These are phyloP conservation scores for Pseudochromis fuscus DNA, from an alignment of 2,797 vertebrate species.

Conservation along the genomic window DNA sequence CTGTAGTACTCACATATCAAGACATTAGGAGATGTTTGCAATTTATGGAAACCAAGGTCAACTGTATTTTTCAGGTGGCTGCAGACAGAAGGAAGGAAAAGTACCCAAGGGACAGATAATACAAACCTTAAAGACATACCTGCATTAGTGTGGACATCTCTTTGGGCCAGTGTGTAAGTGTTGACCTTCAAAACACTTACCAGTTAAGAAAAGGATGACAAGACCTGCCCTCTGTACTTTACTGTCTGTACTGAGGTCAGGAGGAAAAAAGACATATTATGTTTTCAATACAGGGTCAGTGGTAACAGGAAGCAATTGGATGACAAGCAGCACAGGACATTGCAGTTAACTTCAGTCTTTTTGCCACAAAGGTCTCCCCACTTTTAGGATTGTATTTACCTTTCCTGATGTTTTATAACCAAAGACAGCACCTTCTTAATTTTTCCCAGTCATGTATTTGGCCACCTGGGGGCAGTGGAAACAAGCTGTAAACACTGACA, in stretches of 20 bases:
- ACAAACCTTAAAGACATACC: not conserved
- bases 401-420: too few relatives aligned
- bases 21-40: not conserved
- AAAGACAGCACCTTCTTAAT: not conserved
- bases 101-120: not conserved
- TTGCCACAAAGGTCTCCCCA: too few relatives aligned
- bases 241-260: not conserved
- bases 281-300: not conserved
- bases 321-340: not conserved
- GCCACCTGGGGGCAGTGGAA: constrained; percentile 21
- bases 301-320: not conserved
- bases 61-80: constrained; percentile 1
- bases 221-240: too few relatives aligned
- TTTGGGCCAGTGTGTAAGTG: not conserved
- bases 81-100: not conserved
- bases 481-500: not conserved
- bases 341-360: not conserved
- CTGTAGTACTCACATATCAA: not conserved
- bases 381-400: too few relatives aligned
- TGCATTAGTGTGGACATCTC: not conserved
- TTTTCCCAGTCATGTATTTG: too few relatives aligned
- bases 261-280: not conserved
- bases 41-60: not conserved
- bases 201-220: too few relatives aligned
- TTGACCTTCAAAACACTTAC: not conserved